These are phyloP conservation scores for Regulus satrapa DNA, from an alignment of 2,113 vertebrate genomes.

Conservation along the genomic window DNA sequence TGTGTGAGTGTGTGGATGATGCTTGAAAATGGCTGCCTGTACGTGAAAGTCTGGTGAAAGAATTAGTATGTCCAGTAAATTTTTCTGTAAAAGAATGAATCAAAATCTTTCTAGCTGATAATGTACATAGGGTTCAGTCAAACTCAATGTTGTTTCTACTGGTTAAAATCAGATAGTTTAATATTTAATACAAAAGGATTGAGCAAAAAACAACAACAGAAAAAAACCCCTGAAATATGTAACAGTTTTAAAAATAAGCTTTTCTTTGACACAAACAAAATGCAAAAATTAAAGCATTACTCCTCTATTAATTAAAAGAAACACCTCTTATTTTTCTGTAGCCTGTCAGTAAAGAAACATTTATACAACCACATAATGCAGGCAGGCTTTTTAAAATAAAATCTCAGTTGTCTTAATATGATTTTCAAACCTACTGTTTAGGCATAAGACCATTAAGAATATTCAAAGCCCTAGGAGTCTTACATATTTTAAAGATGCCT, in stretches of 20 bases:
- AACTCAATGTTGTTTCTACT: neutral
- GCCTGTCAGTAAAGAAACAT: neutral
- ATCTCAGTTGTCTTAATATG: neutral
- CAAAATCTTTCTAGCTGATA: neutral
- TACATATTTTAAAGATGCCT: neutral
- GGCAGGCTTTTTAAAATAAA: neutral
- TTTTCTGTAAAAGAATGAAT: neutral
- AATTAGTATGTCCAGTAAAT: neutral
- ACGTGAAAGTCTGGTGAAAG: neutral
- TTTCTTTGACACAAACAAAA: neutral
- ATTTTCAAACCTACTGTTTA: neutral
- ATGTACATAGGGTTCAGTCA: neutral
- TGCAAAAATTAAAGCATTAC: neutral
- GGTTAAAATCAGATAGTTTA: neutral
- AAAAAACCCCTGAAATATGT: neutral
- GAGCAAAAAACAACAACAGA: neutral
- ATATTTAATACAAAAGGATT: neutral
- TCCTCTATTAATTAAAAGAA: neutral
- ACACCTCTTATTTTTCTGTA: neutral
- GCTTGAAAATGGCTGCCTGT: neutral
- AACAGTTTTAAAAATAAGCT: neutral
- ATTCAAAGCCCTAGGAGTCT: neutral
- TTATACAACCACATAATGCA: neutral
- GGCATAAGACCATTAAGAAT: neutral
- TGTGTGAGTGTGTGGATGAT: neutral